Conservation (phyloP, 1,140 invertebrate genomes). For the Ostrea edulis region DNA sequence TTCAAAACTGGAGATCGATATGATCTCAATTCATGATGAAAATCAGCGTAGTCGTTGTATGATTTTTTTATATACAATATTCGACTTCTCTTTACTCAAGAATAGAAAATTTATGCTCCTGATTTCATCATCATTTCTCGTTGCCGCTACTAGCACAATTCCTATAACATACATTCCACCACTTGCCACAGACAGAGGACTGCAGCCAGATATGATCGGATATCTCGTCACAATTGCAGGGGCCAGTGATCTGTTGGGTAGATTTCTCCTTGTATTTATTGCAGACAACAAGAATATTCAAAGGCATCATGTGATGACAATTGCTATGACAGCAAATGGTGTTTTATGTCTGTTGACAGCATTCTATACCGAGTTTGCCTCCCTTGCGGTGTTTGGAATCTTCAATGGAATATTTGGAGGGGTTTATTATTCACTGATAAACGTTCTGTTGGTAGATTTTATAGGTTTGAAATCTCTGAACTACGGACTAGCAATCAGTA, state of each 20-base stretch:
- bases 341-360: not conserved
- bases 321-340: slow-evolving; percentile 22
- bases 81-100: slow-evolving; percentile 34
- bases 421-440: not conserved
- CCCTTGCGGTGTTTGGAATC: slow-evolving; percentile 18
- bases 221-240: slow-evolving; percentile 20
- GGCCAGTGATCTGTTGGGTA: slow-evolving; percentile 30
- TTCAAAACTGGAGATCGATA: not conserved
- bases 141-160: slow-evolving; percentile 2
- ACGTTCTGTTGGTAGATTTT: not conserved
- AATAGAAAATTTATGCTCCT: slow-evolving; percentile 3
- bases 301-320: slow-evolving; percentile 37
- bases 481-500: not conserved
- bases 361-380: slow-evolving; percentile 13
- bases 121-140: not conserved
- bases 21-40: not conserved
- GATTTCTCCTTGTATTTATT: not conserved
- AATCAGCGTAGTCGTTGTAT: not conserved
- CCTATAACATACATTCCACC: slow-evolving; percentile 38
- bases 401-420: slow-evolving; percentile 31
- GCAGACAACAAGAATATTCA: slow-evolving; percentile 15
- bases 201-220: not conserved
- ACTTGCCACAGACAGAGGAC: not conserved
- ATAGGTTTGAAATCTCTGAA: not conserved
- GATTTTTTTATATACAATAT: not conserved